Evolutionary conservation across 2,113 vertebrate genomes (phyloP).

Genomic region (Tinamus guttatus): DNA sequence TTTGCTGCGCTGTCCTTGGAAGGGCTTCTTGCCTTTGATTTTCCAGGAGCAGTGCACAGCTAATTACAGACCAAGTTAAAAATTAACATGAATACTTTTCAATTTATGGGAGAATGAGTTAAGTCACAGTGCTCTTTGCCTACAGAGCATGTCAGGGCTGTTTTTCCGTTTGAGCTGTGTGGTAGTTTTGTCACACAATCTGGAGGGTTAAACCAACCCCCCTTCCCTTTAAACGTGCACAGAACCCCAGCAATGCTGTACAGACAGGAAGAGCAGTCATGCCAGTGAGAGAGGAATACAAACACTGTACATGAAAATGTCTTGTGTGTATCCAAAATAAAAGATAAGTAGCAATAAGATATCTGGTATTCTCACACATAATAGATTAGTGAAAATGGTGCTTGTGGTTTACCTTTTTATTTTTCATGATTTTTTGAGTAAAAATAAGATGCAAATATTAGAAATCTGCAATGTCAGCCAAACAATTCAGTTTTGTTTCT

Average conservation of each 20-base stretch:
- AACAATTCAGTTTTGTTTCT: neutral
- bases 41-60: neutral
- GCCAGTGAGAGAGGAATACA: neutral
- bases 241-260: neutral
- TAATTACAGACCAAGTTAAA: neutral
- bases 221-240: neutral
- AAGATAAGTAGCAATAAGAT: neutral
- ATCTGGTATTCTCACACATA: neutral
- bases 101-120: neutral
- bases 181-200: neutral
- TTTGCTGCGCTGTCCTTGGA: neutral
- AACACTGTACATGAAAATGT: neutral
- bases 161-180: neutral
- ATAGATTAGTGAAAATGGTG: neutral
- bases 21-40: neutral
- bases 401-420: neutral
- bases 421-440: neutral
- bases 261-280: neutral
- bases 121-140: neutral
- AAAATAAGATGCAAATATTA: neutral
- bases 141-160: neutral
- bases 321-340: neutral
- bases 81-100: neutral
- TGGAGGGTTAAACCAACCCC: neutral
- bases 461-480: neutral